phyloP scores from a whole-genome alignment of 2,797 vertebrate species.

The Clarias pachynema region DNA sequence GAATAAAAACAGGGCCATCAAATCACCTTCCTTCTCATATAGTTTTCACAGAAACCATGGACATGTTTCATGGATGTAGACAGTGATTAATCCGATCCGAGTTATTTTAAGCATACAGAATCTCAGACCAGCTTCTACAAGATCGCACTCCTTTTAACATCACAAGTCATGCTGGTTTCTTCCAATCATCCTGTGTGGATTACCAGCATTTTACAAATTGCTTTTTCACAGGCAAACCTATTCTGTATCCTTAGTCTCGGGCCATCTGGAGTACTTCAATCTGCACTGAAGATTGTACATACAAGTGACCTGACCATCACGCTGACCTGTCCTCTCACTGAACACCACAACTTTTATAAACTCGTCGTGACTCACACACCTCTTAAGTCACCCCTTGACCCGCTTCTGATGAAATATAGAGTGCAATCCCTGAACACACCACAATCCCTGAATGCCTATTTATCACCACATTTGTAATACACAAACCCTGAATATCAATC shows the following conservation, averaged over 20 bases:
- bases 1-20: slow-evolving; percentile 16
- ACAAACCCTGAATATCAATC: slow-evolving; percentile 26
- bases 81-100: slow-evolving; percentile 41
- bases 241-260: slow-evolving; percentile 75
- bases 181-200: slow-evolving; percentile 71
- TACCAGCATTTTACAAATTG: slow-evolving; percentile 78
- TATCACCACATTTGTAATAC: slow-evolving; percentile 25
- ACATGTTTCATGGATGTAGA: slow-evolving; percentile 14
- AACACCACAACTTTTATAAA: slow-evolving; percentile 39
- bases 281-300: slow-evolving; percentile 43
- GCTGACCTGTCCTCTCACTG: slow-evolving; percentile 1
- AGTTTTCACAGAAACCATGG: slow-evolving; percentile 13
- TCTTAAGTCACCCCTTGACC: slow-evolving; percentile 3
- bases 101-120: slow-evolving; percentile 38
- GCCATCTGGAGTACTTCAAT: slow-evolving; percentile 72
- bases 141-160: slow-evolving; percentile 65
- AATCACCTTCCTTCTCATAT: slow-evolving; percentile 19
- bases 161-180: slow-evolving; percentile 61
- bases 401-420: slow-evolving; percentile 28
- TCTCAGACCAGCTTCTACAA: slow-evolving; percentile 1
- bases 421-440: slow-evolving; percentile 28
- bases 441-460: slow-evolving; percentile 34
- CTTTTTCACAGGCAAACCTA: slow-evolving; percentile 78
- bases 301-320: slow-evolving; percentile 33
- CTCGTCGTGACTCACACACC: slow-evolving; percentile 1